phyloP scores from a whole-genome alignment of 2,888 invertebrate species.

The Acronicta aceris region DNA sequence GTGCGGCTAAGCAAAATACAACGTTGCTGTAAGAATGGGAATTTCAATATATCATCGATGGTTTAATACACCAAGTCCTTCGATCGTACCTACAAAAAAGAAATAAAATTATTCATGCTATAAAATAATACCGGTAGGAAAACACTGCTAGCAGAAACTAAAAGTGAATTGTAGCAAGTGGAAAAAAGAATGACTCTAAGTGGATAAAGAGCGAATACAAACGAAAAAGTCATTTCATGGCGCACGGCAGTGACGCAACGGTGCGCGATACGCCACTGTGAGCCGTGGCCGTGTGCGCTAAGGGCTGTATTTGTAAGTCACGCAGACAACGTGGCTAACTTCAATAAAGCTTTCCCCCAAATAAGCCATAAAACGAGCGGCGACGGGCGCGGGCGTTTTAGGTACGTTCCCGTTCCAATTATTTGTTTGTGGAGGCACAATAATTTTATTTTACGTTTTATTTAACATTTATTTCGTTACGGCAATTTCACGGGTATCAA shows the following conservation, averaged over 20 bases:
- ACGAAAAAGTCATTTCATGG: slow-evolving; percentile 89
- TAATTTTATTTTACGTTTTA: slow-evolving; percentile 90
- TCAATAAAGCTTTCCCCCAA: slow-evolving; percentile 89
- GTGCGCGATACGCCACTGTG: slow-evolving; percentile 60
- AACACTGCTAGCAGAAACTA: slow-evolving; percentile 81
- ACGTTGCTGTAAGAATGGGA: slow-evolving; percentile 16
- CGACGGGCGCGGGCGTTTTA: slow-evolving; percentile 82
- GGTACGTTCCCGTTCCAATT: slow-evolving; percentile 85
- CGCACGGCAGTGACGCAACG: slow-evolving; percentile 81
- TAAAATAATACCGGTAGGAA: slow-evolving; percentile 77
- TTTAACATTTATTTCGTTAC: slow-evolving; percentile 89
- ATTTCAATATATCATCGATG: slow-evolving; percentile 48
- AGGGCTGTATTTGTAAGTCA: slow-evolving; percentile 73
- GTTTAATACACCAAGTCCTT: slow-evolving; percentile 50
- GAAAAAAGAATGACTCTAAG: slow-evolving; percentile 87
- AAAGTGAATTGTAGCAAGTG: slow-evolving; percentile 89
- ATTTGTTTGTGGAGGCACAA: slow-evolving; percentile 89
- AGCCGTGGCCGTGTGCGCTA: slow-evolving; percentile 66
- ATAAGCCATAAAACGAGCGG: slow-evolving; percentile 88
- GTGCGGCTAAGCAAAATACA: slow-evolving; percentile 38
- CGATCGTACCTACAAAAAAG: slow-evolving; percentile 53
- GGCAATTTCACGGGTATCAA: slow-evolving; percentile 89
- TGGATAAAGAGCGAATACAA: slow-evolving; percentile 89
- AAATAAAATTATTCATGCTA: slow-evolving; percentile 60
- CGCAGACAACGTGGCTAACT: slow-evolving; percentile 82